Percentiles rank a stretch among this genome's conserved stretches.
phyloP scores from a whole-genome alignment of 1,140 invertebrate genomes.

The Amyelois transitella region DNA sequence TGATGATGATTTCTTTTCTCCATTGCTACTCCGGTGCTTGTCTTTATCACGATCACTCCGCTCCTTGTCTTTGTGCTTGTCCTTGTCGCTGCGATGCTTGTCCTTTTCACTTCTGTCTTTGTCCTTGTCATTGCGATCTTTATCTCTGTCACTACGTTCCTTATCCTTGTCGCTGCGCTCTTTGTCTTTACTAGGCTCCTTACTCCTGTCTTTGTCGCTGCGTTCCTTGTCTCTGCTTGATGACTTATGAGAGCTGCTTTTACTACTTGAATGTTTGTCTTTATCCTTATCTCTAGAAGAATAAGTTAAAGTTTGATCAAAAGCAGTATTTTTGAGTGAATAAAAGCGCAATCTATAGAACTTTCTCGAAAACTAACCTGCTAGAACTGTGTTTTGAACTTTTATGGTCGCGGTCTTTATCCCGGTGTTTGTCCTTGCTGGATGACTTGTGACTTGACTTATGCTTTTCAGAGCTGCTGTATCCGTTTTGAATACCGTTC shows the following conservation, averaged over 20 bases:
- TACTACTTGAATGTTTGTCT: conserved; percentile 73
- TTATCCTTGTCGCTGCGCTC: conserved; percentile 56
- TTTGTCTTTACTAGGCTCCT: conserved; percentile 22
- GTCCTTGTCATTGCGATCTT: conserved; percentile 67
- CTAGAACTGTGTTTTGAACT: conserved; percentile 67
- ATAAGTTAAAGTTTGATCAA: conserved; percentile 4
- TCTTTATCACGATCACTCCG: conserved; percentile 71
- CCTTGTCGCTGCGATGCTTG: conserved; percentile 68
- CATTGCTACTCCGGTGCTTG: conserved; percentile 59
- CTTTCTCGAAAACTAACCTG: conserved; percentile 65
- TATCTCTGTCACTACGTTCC: conserved; percentile 66
- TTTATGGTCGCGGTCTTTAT: conserved; percentile 79
- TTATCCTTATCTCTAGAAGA: conserved; percentile 71
- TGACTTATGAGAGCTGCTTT: conserved; percentile 78
- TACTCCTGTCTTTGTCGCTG: conserved; percentile 16
- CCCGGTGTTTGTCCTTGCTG: conserved; percentile 80
- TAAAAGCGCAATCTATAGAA: conserved; percentile 22
- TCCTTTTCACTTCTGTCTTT: conserved; percentile 70
- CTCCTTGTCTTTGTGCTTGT: conserved; percentile 74
- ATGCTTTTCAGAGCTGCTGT: conserved; percentile 76
- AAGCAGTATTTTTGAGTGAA: background rate
- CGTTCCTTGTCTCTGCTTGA: conserved; percentile 77
- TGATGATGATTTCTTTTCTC: conserved; percentile 30
- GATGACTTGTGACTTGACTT: conserved; percentile 81
- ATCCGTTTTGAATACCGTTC: conserved; percentile 83